Evolutionary conservation across 2,888 invertebrate species (phyloP), one percentile per base, ranked within the genome.

Genomic region (Machimus atricapillus): DNA sequence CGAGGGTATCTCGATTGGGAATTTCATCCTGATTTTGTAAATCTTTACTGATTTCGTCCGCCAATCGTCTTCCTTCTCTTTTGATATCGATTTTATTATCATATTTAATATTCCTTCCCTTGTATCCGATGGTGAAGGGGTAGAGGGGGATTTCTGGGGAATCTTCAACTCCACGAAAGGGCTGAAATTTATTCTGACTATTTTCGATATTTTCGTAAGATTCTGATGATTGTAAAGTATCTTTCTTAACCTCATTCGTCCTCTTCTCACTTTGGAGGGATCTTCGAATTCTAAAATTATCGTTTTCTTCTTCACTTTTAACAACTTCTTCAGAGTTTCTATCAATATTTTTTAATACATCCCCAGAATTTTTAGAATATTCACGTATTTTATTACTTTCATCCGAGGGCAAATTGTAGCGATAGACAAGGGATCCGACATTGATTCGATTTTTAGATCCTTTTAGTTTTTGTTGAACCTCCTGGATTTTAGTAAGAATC

Each of bases 21-120:
- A 95, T 94, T 58, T 93, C 93, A 90, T 93, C 94, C 0, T 94
- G 94, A 58, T 94, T 93, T 88, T 94, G 93, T 16, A 96, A 90
- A 87, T 95, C 95, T 79, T 93, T 93, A 37, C 94, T 94, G 85
- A 96, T 94, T 90, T 95, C 93, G 87, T 93, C 92, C 8, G 94
- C 91, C 1, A 94, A 88, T 40, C 92, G 91, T 73, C 90, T 89
- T 3, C 91, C 91, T 23, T 89, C 90, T 86, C 91, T 89, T 1
- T 91, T 91, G 56, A 89, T 86, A 56, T 92, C 90, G 0, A 91
- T 31, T 16, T 91, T 88, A 0, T 89, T 89, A 37, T 91, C 89
- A 37, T 90, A 89, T 77, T 91, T 90, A 56, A 94, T 91, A 19
- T 93, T 91, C 81, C 92, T 92, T 34, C 94, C 94, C 78, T 92